Base-by-base conservation (phyloP, 2,888 invertebrate species). In the Parascotia fuliginaria region DNA sequence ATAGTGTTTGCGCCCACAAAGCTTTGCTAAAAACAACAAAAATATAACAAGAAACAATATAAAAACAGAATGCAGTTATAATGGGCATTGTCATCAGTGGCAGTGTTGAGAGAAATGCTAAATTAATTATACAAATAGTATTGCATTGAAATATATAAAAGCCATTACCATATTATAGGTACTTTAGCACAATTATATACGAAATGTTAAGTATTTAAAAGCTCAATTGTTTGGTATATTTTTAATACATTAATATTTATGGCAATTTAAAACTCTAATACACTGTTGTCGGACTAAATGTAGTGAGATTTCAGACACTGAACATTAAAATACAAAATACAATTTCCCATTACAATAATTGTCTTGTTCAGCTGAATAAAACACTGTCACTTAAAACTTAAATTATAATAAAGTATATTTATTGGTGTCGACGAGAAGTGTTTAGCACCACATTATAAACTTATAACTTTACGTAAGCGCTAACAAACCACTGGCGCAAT, bases 391-490 rank as follows among this genome's bases (percentile, higher is more conserved):
- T 75, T 87, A 83, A 47, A 86, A 83, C 81, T 84, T 85, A 86
- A 85, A 81, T 76, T 79, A 74, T 73, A 87, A 81, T 82, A 84
- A 83, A 81, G 81, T 79, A 68, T 56, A 61, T 50, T 57, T 80
- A 83, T 79, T 77, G 84, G 85, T 84, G 87, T 83, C 81, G 76
- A 85, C 77, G 73, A 75, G 73, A 64, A 75, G 77, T 81, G 81
- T 71, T 70, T 85, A 89, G 90, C 90, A 89, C 89, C 89, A 81
- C 83, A 78, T 79, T 80, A 85, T 79, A 83, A 82, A 81, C 74
- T 77, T 68, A 63, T 73, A 82, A 79, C 9, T 7, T 77, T 81
- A 81, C 65, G 77, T 74, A 73, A 69, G 76, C 75, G 70, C 74
- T 78, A 80, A 81, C 76, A 78, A 81, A 81, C 75, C 75, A 73